A percentile compares a stretch with the other conserved stretches of the same genome.
Evolutionary conservation across 2,113 vertebrate genomes (phyloP).

Genomic region (Alethe diademata): DNA sequence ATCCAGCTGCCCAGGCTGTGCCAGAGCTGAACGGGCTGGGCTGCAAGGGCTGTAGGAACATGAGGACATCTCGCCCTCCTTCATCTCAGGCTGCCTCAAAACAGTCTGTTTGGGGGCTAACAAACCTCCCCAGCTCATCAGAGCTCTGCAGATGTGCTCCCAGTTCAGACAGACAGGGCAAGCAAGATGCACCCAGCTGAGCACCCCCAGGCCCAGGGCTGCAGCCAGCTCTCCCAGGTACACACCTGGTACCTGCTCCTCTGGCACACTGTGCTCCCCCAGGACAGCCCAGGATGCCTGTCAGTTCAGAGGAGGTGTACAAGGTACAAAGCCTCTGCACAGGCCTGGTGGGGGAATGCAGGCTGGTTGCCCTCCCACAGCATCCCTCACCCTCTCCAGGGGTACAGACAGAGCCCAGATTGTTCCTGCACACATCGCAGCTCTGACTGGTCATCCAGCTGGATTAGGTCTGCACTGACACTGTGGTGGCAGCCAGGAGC

Average conservation of each 20-base stretch:
- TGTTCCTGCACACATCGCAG: not conserved
- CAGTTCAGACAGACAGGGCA: not conserved
- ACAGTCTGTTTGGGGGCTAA: not conserved
- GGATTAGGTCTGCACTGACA: not conserved
- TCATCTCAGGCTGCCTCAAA: not conserved
- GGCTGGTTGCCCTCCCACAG: not conserved
- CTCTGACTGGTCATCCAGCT: not conserved
- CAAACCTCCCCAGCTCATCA: not conserved
- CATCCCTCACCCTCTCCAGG: not conserved
- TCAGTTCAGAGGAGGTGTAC: not conserved
- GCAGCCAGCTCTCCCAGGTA: not conserved
- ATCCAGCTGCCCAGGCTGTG: not conserved
- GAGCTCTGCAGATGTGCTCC: not conserved
- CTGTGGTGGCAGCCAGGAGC: not conserved
- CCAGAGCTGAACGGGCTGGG: not conserved
- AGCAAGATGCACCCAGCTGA: not conserved
- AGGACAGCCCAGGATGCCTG: not conserved
- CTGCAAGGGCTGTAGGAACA: not conserved
- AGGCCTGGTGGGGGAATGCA: not conserved
- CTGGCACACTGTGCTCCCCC: fast-evolving
- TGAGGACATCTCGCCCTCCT: fast-evolving
- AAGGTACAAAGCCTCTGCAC: not conserved
- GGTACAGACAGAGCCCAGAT: not conserved
- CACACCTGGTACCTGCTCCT: fast-evolving
- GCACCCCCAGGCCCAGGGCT: not conserved